Percentiles rank a stretch among this genome's conserved stretches.
These are phyloP conservation scores for Oophaga sylvatica DNA, from an alignment of 2,797 vertebrate genomes.

Conservation along the genomic window DNA sequence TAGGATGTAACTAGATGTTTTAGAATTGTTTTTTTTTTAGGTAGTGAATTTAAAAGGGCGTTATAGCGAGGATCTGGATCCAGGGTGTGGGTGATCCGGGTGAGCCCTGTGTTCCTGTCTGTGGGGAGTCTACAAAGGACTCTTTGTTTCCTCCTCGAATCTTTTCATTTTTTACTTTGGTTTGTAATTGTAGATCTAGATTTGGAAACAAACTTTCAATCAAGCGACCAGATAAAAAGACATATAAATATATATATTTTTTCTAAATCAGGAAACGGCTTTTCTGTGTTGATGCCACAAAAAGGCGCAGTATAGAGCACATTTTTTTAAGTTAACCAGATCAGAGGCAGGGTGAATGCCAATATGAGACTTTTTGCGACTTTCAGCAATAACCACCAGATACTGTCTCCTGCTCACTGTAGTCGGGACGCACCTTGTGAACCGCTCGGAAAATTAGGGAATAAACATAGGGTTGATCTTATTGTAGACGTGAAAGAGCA, in stretches of 20 bases:
- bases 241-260: neutral
- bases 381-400: neutral
- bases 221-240: constrained; percentile 26
- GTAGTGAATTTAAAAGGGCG: neutral
- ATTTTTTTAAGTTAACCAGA: neutral
- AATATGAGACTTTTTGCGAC: neutral
- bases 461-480: neutral
- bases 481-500: neutral
- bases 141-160: constrained; percentile 18
- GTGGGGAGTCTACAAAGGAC: constrained; percentile 15
- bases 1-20: neutral
- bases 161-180: constrained; percentile 26
- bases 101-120: constrained; percentile 22
- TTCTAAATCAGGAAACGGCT: constrained; percentile 8
- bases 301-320: neutral
- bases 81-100: constrained; percentile 37
- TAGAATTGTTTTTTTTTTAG: neutral
- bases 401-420: neutral
- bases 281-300: constrained; percentile 28
- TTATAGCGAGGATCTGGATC: neutral
- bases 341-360: neutral
- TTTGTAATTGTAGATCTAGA: constrained; percentile 25
- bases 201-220: constrained; percentile 34
- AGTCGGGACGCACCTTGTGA: neutral
- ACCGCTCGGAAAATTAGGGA: neutral